Conservation (phyloP, 2,113 vertebrate species). For the Gila orcuttii region DNA sequence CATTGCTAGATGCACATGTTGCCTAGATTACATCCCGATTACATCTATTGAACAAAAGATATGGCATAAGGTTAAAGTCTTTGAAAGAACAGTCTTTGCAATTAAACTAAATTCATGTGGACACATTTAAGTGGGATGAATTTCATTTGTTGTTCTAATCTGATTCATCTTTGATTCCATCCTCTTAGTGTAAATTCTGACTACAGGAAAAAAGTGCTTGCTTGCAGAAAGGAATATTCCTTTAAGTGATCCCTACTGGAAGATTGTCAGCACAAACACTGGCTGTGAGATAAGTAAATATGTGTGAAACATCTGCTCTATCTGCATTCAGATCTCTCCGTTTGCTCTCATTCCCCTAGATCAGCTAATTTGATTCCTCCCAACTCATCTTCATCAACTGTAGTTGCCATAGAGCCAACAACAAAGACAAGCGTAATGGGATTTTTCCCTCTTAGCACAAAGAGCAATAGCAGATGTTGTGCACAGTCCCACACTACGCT, state of each 20-base stretch:
- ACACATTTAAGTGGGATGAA: neutral
- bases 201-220: no score
- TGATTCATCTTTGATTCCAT: slow-evolving; percentile 33
- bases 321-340: slow-evolving; percentile 21
- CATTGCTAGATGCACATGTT: slow-evolving; percentile 27
- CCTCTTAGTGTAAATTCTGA: neutral
- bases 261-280: slow-evolving; percentile 38
- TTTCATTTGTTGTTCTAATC: slow-evolving; percentile 27
- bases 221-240: neutral
- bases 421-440: slow-evolving; percentile 39
- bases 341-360: slow-evolving; percentile 40
- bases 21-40: slow-evolving; percentile 37
- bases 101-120: neutral
- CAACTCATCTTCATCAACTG: slow-evolving; percentile 40
- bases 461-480: slow-evolving; percentile 43
- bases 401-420: slow-evolving; percentile 49
- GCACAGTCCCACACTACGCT: slow-evolving; percentile 6
- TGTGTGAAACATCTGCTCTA: slow-evolving; percentile 27
- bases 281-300: slow-evolving; percentile 60
- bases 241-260: slow-evolving; percentile 18
- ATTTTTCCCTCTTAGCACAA: slow-evolving; percentile 32
- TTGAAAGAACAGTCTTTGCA: neutral
- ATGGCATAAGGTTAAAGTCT: neutral
- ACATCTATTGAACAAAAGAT: slow-evolving; percentile 1
- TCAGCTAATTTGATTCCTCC: slow-evolving; percentile 32